A percentile compares a stretch with the other conserved stretches of the same genome.
Evolutionary conservation across 1,140 invertebrate genomes (phyloP).

Genomic region (Amphibalanus amphitrite): DNA sequence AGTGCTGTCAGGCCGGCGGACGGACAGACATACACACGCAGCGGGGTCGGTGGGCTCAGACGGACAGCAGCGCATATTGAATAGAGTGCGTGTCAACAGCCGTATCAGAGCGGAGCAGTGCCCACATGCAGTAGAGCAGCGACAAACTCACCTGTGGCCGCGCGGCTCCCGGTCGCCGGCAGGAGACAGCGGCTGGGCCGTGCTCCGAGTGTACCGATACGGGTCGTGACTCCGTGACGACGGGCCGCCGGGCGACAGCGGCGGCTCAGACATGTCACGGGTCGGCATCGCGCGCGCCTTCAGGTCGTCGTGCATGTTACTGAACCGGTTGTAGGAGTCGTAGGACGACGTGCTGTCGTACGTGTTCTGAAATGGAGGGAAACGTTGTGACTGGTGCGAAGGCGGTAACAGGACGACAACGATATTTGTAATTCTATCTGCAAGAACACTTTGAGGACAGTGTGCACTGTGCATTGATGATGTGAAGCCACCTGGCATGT

Average conservation of each 20-base stretch:
- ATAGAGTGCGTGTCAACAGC: no score
- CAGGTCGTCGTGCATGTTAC: constrained; percentile 55
- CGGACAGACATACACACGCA: no score
- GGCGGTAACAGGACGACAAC: no score
- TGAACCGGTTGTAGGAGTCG: constrained; percentile 53
- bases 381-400: no score
- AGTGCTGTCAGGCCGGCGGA: no score
- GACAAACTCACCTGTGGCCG: constrained; percentile 21
- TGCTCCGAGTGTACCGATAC: constrained; percentile 46
- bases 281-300: constrained; percentile 43
- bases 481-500: no score
- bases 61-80: no score
- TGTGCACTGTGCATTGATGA: no score
- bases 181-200: constrained; percentile 28
- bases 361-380: constrained; percentile 36
- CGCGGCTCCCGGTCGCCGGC: constrained; percentile 17
- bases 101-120: no score
- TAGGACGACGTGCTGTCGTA: constrained; percentile 72
- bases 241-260: constrained; percentile 4
- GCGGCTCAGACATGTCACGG: constrained; percentile 2
- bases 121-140: constrained; percentile 6
- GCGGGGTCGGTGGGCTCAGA: no score
- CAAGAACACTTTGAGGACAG: no score
- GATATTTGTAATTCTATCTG: no score
- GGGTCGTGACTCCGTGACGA: constrained; percentile 42